phyloP scores from a whole-genome alignment of 1,140 invertebrate genomes.

The Dinoponera quadriceps region DNA sequence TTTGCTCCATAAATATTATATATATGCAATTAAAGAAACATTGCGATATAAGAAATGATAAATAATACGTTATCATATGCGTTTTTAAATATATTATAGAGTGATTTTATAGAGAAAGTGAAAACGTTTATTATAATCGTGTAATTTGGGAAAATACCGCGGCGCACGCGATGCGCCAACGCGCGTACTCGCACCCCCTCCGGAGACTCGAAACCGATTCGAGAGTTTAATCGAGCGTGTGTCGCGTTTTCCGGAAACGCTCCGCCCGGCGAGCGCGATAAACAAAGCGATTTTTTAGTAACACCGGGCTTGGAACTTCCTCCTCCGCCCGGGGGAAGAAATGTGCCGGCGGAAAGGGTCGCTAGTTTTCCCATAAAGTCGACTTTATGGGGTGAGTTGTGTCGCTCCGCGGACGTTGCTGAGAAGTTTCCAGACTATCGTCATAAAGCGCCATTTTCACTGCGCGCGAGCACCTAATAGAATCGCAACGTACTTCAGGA shows the following conservation, averaged over 20 bases:
- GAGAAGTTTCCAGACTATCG: constrained; percentile 72
- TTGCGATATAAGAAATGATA: no score
- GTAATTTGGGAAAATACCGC: no score
- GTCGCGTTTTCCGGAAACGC: constrained; percentile 21
- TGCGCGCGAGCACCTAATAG: constrained; percentile 68
- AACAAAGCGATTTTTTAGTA: constrained; percentile 36
- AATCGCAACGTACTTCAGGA: constrained; percentile 65
- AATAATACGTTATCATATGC: no score
- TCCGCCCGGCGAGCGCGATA: constrained; percentile 20
- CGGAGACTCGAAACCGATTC: no score
- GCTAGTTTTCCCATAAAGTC: constrained; percentile 66
- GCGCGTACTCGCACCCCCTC: no score
- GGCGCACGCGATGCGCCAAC: no score
- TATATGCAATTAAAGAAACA: no score
- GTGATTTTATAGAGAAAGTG: no score
- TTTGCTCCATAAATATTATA: no score
- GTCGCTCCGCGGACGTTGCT: constrained; percentile 61
- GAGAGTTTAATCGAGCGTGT: constrained; percentile 8
- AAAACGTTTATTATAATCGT: no score
- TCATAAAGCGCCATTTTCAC: constrained; percentile 73
- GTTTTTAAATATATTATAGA: no score
- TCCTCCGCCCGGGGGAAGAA: constrained; percentile 16
- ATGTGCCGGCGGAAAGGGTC: constrained; percentile 44
- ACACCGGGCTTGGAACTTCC: constrained; percentile 3
- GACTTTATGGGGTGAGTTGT: constrained; percentile 68